Evolutionary conservation across 2,888 invertebrate genomes (phyloP).

Genomic region (Atethmia centrago): DNA sequence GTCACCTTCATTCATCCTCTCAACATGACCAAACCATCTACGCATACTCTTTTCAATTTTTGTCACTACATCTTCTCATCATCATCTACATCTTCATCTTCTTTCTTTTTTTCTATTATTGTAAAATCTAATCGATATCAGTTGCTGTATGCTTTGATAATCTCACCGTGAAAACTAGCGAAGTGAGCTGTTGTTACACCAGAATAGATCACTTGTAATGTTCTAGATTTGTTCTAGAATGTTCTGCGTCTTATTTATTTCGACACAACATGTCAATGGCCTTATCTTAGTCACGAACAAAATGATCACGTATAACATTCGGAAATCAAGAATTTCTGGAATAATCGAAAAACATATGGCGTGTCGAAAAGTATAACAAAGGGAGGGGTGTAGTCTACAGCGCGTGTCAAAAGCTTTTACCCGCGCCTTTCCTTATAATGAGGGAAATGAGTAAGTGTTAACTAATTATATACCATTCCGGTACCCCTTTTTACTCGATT

Average conservation of each 20-base stretch:
- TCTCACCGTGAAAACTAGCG: not conserved
- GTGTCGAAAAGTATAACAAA: conserved; percentile 34
- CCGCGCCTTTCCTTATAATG: conserved; percentile 41
- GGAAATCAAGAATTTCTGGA: not conserved
- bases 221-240: too few species aligned
- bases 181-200: too few species aligned
- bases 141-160: not conserved
- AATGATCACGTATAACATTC: too few species aligned
- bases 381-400: conserved; percentile 19
- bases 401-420: conserved; percentile 58
- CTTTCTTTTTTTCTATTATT: too few species aligned
- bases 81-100: too few species aligned
- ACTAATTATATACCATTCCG: conserved; percentile 63
- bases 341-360: conserved; percentile 11
- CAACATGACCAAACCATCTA: too few species aligned
- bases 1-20: too few species aligned
- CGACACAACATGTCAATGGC: not conserved
- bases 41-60: too few species aligned
- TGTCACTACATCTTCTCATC: too few species aligned
- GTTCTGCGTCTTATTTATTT: not conserved
- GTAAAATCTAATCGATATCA: not conserved
- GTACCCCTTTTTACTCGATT: conserved; percentile 58
- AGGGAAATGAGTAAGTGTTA: conserved; percentile 62
- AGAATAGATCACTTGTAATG: not conserved
- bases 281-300: not conserved